A percentile compares a stretch with the other conserved stretches of the same genome.
These are phyloP conservation scores for Eulemur mongoz DNA, from an alignment of 2,797 vertebrate genomes.

Conservation along the genomic window DNA sequence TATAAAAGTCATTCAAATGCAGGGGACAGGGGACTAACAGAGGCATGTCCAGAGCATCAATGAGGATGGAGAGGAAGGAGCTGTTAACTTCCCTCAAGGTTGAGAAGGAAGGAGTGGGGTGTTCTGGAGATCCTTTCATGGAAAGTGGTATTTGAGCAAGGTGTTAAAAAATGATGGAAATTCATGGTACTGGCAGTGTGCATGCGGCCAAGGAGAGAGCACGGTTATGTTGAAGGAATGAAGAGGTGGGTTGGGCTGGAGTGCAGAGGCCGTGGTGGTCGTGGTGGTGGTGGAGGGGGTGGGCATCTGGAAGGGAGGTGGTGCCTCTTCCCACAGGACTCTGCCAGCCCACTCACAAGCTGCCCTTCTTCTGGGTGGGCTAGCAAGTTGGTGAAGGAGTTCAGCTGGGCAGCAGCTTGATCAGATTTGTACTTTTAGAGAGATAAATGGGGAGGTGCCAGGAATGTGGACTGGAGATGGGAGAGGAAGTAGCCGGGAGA, in stretches of 20 bases:
- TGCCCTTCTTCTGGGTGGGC: not conserved
- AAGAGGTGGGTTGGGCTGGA: not conserved
- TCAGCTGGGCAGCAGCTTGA: not conserved
- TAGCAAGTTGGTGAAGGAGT: conserved; percentile 19
- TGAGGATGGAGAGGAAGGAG: not conserved
- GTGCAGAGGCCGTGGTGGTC: not conserved
- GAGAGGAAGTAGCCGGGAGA: conserved; percentile 72
- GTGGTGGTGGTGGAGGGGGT: not conserved
- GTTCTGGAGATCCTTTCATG: not conserved
- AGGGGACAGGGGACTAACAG: not conserved
- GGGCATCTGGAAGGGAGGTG: not conserved
- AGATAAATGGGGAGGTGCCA: conserved; percentile 46
- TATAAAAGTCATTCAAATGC: not conserved
- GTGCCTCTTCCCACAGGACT: not conserved
- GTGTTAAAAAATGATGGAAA: not conserved
- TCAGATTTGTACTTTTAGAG: conserved; percentile 33
- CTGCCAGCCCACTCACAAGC: not conserved
- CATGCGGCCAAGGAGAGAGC: not conserved
- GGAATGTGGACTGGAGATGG: conserved; percentile 51
- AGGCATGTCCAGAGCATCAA: not conserved
- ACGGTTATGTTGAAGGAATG: not conserved
- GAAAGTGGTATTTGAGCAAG: not conserved
- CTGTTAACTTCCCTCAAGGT: not conserved
- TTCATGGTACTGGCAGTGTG: not conserved
- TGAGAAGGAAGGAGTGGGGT: not conserved